phyloP scores from a whole-genome alignment of 2,797 vertebrate species.

The Mormyrops boulengeri region DNA sequence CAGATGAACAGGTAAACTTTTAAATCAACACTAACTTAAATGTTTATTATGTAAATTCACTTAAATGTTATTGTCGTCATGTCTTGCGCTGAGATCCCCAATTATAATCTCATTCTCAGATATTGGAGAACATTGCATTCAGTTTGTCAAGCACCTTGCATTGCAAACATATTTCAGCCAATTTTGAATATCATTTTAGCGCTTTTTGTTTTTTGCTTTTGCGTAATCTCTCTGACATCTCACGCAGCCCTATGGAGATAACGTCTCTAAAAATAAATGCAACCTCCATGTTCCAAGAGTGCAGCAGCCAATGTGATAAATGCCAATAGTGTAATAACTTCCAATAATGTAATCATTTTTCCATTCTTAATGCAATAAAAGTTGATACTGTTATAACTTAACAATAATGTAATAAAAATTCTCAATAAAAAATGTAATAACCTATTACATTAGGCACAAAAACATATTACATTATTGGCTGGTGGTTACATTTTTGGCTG shows the following conservation, averaged over 20 bases:
- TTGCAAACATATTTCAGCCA: neutral
- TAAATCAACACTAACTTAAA: neutral
- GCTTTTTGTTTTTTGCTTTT: neutral
- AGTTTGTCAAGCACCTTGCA: neutral
- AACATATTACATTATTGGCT: neutral
- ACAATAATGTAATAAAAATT: neutral
- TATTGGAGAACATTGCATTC: neutral
- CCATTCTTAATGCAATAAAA: neutral
- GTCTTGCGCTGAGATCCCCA: neutral
- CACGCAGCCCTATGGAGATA: neutral
- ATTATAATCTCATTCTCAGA: neutral
- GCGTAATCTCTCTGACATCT: neutral
- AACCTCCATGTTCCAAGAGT: neutral
- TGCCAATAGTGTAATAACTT: neutral
- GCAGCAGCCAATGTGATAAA: neutral
- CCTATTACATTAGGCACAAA: neutral
- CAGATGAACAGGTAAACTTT: neutral
- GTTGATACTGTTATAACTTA: neutral
- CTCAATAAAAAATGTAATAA: neutral
- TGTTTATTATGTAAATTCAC: neutral
- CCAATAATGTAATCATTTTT: neutral
- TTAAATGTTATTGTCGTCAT: neutral
- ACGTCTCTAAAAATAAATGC: neutral
- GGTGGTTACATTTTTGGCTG: neutral
- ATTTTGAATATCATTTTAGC: neutral